Percentiles rank a stretch among this genome's conserved stretches.
phyloP scores from a whole-genome alignment of 2,797 vertebrate genomes.

The Champsocephalus esox region DNA sequence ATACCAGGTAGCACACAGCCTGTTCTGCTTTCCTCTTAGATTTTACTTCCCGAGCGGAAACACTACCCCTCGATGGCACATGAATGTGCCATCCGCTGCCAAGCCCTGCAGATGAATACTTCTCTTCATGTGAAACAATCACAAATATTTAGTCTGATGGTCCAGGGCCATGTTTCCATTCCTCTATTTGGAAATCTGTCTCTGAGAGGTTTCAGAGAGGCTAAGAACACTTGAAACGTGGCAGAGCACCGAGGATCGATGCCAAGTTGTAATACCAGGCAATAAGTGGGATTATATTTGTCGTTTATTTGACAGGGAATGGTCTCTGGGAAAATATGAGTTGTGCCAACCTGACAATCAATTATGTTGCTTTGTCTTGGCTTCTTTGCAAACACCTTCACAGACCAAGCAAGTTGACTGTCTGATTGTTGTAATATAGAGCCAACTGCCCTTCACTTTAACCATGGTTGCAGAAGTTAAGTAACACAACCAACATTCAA shows the following conservation, averaged over 20 bases:
- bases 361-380: constrained; percentile 45
- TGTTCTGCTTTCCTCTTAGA: constrained; percentile 51
- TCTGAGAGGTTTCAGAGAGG: constrained; percentile 46
- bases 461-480: constrained; percentile 4
- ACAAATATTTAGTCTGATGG: constrained; percentile 62
- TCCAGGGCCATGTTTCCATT: constrained; percentile 47
- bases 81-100: constrained; percentile 39
- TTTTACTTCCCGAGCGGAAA: constrained; percentile 53
- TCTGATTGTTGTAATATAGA: constrained; percentile 36
- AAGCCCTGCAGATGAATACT: constrained; percentile 51
- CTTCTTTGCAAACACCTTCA: constrained; percentile 26
- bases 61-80: constrained; percentile 28
- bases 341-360: constrained; percentile 60
- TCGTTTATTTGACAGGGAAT: constrained; percentile 72
- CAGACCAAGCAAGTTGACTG: constrained; percentile 42
- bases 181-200: constrained; percentile 57
- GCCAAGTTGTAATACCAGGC: constrained; percentile 64
- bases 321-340: constrained; percentile 67
- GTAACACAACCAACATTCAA: neutral
- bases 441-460: constrained; percentile 19
- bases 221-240: constrained; percentile 59
- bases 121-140: constrained; percentile 67
- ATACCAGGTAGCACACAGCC: constrained; percentile 56
- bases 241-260: constrained; percentile 64
- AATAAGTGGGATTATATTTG: constrained; percentile 70